A percentile compares a stretch with the other conserved stretches of the same genome.
Conservation (phyloP, 1,140 invertebrate genomes). For the Trissolcus basalis region DNA sequence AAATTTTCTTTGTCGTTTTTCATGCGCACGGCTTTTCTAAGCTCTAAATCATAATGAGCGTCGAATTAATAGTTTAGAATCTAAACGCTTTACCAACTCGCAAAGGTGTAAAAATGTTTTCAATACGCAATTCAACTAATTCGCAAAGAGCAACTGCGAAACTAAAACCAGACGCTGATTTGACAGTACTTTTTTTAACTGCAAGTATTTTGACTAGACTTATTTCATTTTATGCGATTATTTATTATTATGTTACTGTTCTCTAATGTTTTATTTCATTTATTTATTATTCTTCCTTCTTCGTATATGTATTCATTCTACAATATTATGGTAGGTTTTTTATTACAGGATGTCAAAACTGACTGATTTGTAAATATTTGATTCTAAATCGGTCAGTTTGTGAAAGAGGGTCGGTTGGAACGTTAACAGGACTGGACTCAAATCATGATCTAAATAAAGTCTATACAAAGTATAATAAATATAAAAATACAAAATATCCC, state of each 20-base stretch:
- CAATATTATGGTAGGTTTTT: constrained; percentile 4
- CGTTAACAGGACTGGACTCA: constrained; percentile 13
- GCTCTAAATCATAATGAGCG: neutral
- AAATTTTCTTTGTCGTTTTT: too few relatives aligned
- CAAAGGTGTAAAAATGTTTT: neutral
- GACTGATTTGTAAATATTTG: neutral
- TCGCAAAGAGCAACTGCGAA: neutral
- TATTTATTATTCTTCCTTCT: neutral
- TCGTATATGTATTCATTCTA: neutral
- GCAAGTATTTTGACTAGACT: constrained; percentile 20
- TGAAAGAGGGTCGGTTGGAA: neutral
- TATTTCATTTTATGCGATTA: neutral
- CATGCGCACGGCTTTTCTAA: too few relatives aligned
- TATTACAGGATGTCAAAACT: neutral
- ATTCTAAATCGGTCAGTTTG: neutral
- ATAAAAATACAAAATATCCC: constrained; percentile 45
- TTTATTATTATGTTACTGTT: constrained; percentile 3
- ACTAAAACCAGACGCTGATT: neutral
- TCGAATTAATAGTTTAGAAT: constrained; percentile 32
- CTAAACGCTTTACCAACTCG: constrained; percentile 36
- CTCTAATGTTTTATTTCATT: neutral
- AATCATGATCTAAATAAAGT: constrained; percentile 1
- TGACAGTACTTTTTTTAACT: neutral
- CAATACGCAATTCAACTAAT: neutral
- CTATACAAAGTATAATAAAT: constrained; percentile 18